These are phyloP conservation scores for Conops quadrifasciatus DNA, from an alignment of 2,888 invertebrate genomes.

Conservation along the genomic window DNA sequence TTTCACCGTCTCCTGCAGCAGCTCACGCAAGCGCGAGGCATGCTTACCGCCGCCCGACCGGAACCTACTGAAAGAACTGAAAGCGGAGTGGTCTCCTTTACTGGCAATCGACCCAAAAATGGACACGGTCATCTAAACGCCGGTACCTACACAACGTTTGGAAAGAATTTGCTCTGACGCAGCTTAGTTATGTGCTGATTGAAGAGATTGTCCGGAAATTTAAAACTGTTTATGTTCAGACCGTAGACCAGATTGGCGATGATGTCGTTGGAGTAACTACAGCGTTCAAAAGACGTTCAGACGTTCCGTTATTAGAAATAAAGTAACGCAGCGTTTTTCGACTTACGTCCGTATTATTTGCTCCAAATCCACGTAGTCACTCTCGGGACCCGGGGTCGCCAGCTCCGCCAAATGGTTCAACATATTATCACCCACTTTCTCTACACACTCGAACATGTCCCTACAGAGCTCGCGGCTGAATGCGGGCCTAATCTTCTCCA, in stretches of 20 bases:
- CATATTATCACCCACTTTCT: conserved; percentile 69
- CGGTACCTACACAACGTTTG: conserved; percentile 9
- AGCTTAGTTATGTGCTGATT: conserved; percentile 32
- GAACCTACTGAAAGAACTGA: conserved; percentile 1
- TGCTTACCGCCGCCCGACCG: background rate
- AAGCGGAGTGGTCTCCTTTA: background rate
- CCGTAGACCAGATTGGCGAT: conserved; percentile 67
- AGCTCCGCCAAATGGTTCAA: conserved; percentile 59
- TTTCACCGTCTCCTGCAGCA: conserved; percentile 62
- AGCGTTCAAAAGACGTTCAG: too few relatives aligned
- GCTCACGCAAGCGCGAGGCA: conserved; percentile 50
- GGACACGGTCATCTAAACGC: background rate
- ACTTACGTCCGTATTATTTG: conserved; percentile 54
- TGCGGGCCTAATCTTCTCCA: conserved; percentile 72
- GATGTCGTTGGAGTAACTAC: conserved; percentile 66
- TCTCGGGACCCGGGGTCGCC: conserved; percentile 48
- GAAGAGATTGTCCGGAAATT: conserved; percentile 49
- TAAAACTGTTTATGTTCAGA: conserved; percentile 63
- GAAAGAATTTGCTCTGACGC: conserved; percentile 34
- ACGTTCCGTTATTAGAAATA: too few relatives aligned
- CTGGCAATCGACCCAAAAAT: too few relatives aligned
- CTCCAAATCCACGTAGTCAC: conserved; percentile 50
- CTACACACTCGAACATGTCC: conserved; percentile 71
- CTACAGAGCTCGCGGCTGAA: conserved; percentile 73
- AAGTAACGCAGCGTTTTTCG: too few relatives aligned